These are phyloP conservation scores for Miichthys miiuy DNA, from an alignment of 2,797 vertebrate genomes.

Conservation along the genomic window DNA sequence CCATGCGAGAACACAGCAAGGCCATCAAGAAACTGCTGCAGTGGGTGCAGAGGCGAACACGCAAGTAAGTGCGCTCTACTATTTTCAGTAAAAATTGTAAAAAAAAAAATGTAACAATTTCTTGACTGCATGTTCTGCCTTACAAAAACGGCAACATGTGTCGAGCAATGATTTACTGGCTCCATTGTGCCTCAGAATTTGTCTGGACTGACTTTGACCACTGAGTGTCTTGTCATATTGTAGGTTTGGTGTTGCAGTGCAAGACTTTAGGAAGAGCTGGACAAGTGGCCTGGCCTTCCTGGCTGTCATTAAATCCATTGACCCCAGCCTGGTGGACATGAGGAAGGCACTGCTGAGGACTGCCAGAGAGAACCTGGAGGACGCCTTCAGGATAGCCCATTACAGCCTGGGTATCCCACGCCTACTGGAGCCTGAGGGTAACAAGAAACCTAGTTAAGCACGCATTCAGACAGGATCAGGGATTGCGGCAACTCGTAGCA, in stretches of 20 bases:
- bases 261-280: conserved; percentile 97
- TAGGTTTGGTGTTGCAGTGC: conserved; percentile 95
- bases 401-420: conserved; percentile 92
- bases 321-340: conserved; percentile 94
- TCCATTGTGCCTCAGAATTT: too few relatives aligned
- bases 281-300: conserved; percentile 95
- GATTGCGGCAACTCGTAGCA: not conserved
- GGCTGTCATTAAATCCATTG: conserved; percentile 96
- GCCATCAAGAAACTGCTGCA: conserved; percentile 93
- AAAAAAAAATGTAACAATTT: not conserved
- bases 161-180: not conserved
- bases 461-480: too few relatives aligned
- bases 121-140: too few relatives aligned
- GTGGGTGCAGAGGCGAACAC: conserved; percentile 96
- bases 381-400: conserved; percentile 93
- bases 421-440: conserved; percentile 96
- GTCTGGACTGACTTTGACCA: not conserved
- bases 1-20: conserved; percentile 91
- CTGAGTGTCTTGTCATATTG: conserved; percentile 9
- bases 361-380: conserved; percentile 92
- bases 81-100: not conserved
- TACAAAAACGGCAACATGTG: not conserved
- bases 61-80: conserved; percentile 87
- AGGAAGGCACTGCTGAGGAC: conserved; percentile 90
- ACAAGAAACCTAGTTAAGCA: conserved; percentile 10